Percentiles rank a stretch among this genome's conserved stretches.
Evolutionary conservation across 2,113 vertebrate genomes (phyloP).

Genomic region (Manacus vitellinus): DNA sequence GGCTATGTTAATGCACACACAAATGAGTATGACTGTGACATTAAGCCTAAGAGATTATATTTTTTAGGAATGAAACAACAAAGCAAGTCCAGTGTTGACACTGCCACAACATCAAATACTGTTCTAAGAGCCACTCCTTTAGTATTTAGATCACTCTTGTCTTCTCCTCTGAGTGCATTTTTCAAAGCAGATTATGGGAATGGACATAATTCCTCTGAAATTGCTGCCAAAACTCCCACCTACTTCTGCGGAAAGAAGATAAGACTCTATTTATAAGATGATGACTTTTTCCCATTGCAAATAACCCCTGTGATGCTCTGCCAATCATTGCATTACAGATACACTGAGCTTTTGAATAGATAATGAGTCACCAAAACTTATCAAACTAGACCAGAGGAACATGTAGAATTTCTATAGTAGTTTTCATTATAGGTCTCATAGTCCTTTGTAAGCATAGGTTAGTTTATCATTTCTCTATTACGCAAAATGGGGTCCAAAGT

Average conservation of each 20-base stretch:
- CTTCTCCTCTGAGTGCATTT: not conserved
- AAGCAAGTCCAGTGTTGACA: not conserved
- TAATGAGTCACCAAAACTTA: not conserved
- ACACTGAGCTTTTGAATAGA: not conserved
- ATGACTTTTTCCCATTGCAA: not conserved
- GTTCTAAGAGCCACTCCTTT: not conserved
- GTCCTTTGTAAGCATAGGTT: not conserved
- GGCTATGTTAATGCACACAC: not conserved
- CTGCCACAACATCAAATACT: not conserved
- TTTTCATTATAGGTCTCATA: not conserved
- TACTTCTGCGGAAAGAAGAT: not conserved
- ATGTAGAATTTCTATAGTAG: not conserved
- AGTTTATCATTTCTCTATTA: not conserved
- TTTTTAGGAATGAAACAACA: not conserved
- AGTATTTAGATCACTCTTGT: not conserved
- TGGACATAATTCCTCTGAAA: not conserved
- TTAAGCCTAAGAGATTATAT: not conserved
- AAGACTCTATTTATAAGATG: not conserved
- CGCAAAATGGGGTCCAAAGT: not conserved
- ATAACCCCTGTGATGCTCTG: not conserved
- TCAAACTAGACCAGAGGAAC: not conserved
- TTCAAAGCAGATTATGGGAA: not conserved
- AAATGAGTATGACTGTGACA: not conserved
- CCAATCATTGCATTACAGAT: not conserved
- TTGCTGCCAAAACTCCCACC: not conserved